A percentile compares a stretch with the other conserved stretches of the same genome.
Evolutionary conservation across 2,113 vertebrate genomes (phyloP).

Genomic region (Thymallus thymallus): DNA sequence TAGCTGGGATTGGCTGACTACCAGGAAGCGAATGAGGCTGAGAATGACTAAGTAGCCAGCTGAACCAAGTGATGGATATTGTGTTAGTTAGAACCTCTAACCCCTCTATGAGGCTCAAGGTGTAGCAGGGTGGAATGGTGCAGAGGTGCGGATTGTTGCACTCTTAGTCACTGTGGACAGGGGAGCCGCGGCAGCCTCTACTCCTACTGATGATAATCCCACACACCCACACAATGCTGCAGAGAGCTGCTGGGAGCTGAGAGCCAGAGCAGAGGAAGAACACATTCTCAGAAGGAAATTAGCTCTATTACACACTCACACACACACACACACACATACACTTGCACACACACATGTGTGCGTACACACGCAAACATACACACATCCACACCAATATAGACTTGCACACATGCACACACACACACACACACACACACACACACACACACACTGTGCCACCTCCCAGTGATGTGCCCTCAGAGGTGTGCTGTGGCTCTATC

Average conservation of each 20-base stretch:
- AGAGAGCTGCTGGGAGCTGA: not conserved
- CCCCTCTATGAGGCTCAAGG: not conserved
- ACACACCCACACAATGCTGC: slow-evolving; percentile 1
- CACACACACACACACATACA: slow-evolving; percentile 7
- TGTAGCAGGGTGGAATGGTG: not conserved
- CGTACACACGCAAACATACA: slow-evolving; percentile 8
- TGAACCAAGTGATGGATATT: not conserved
- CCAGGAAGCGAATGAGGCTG: too few species aligned
- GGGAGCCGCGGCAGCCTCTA: slow-evolving; percentile 10
- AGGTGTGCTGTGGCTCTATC: not conserved
- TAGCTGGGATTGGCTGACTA: not conserved
- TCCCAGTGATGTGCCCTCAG: slow-evolving; percentile 44
- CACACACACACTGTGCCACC: slow-evolving; percentile 24
- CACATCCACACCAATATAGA: not conserved
- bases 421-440: not conserved
- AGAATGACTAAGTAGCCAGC: too few species aligned
- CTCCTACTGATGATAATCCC: slow-evolving; percentile 12
- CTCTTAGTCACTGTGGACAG: not conserved
- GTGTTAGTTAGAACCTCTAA: not conserved
- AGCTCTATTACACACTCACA: not conserved
- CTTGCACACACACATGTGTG: not conserved
- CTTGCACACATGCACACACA: not conserved
- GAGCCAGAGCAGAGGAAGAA: not conserved
- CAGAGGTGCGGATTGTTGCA: not conserved
- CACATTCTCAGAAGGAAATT: not conserved